Base-by-base conservation (phyloP, 2,113 vertebrate species). In the Erpornis zantholeuca region DNA sequence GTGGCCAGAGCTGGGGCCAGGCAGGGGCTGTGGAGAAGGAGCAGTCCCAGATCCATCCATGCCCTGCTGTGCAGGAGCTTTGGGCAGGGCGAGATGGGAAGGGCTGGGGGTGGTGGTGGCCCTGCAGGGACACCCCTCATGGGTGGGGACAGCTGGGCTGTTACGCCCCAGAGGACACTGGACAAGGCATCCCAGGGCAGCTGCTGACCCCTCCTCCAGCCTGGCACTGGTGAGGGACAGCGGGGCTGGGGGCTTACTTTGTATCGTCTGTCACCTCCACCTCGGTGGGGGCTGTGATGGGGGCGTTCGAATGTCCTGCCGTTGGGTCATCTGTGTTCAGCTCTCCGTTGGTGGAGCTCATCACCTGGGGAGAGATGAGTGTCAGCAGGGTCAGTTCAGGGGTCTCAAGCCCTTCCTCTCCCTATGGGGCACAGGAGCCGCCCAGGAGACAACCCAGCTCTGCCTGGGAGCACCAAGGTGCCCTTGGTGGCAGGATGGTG, bases 271-370 rank as follows among this genome's bases (percentile, higher is more conserved):
- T 98, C 98, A 99, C 99, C 96, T 99, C 99, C 66, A 99, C 99
- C 95, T 99, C 99, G 2, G 99, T 98, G 22, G 99, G 98, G 52
- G 99, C 99, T 4, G 99, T 99, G 98, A 99, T 99, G 96, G 99
- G 99, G 71, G 99, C 99, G 7, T 99, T 99, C 71, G 99, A 99
- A 96, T 99, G 99, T 96, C 99, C 99, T 6, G 99, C 99, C 2
- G 99, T 99, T 16, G 99, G 99, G 96, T 99, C 99, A 0, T 99
- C 99, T 0, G 99, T 98, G 95, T 99, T 99, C 97, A 99, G 98
- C 98, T 99, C 99, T 20, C 99, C 99, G 2, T 99, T 99, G 49
- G 99, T 99, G 82, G 99, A 99, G 97, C 99, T 99, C 98, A 99
- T 99, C 94, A 99, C 99, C 99, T 99, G 97, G 3, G 53, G 88